These are phyloP conservation scores for Drosophila greeni DNA, from an alignment of 2,888 invertebrate genomes.

Conservation along the genomic window DNA sequence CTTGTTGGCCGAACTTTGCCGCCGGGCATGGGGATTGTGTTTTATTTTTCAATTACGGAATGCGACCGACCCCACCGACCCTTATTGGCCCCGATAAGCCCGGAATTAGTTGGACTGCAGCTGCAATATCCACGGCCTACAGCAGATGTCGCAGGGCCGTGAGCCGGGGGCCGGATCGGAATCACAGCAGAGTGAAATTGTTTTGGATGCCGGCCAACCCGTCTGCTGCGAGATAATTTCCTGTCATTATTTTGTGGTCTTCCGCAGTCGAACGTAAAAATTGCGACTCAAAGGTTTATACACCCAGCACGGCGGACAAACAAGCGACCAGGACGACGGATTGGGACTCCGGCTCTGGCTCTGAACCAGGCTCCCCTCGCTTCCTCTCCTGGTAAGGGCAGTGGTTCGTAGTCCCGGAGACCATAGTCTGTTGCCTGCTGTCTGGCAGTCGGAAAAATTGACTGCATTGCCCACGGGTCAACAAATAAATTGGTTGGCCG, in stretches of 20 bases:
- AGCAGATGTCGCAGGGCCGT: constrained; percentile 37
- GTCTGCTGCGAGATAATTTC: constrained; percentile 76
- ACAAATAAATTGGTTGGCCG: constrained; percentile 68
- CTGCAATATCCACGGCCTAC: constrained; percentile 11
- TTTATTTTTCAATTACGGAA: constrained; percentile 66
- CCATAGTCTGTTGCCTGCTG: constrained; percentile 27
- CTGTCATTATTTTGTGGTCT: constrained; percentile 77
- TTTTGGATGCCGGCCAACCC: constrained; percentile 66
- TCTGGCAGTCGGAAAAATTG: constrained; percentile 68
- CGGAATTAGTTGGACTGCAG: constrained; percentile 17
- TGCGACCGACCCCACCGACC: constrained; percentile 15
- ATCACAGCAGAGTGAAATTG: constrained; percentile 70
- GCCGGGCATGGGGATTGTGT: constrained; percentile 39
- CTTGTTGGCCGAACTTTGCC: constrained; percentile 56
- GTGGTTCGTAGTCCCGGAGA: neutral
- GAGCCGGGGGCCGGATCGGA: constrained; percentile 37
- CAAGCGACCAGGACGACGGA: constrained; percentile 49
- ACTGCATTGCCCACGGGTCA: constrained; percentile 75
- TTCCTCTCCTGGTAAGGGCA: constrained; percentile 5
- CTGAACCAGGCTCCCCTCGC: constrained; percentile 1
- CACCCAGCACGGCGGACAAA: constrained; percentile 47
- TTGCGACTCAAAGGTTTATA: constrained; percentile 73
- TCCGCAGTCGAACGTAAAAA: constrained; percentile 76
- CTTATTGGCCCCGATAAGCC: constrained; percentile 14
- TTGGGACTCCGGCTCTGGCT: constrained; percentile 31